Evolutionary conservation across 2,797 vertebrate species (phyloP), one percentile per base, ranked within the genome.

Genomic region (Rallus crepitans): DNA sequence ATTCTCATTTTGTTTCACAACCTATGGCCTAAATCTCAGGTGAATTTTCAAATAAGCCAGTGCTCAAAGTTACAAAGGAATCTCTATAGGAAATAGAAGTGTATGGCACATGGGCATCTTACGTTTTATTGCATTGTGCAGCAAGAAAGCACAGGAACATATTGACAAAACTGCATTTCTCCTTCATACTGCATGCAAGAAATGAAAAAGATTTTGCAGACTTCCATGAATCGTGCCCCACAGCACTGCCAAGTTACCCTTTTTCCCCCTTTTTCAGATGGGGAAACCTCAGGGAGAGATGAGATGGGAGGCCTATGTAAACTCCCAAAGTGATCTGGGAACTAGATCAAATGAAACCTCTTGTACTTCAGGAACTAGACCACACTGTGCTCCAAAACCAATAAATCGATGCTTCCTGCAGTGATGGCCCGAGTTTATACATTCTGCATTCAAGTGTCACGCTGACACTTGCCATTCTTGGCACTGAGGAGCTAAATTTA

Each of bases 1-100:
- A 15, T 59, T 91, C 87, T 93, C 63, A 91, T 91, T 95, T 90
- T 89, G 81, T 93, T 96, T 92, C 92, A 72, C 78, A 93, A 78
- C 64, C 78, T 78, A 15, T 66, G 83, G 86, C 50, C 71, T 85
- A 89, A 93, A 87, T 68, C 71, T 90, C 92, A 52, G 75, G 81
- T 94, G 92, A 82, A 80, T 93, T 96, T 93, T 90, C 86, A 91
- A 89, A 82, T 69, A 78, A 90, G 37, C 15, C 72, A 89, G 69
- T 0, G 0, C 47, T 89, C 1, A 1, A 35, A 84, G 45, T 39
- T 93, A 70, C 71, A 71, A 80, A 84, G 50, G 48, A 84, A 68
- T 16, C 53, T 94, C 45, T 55, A 8, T 0, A 52, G 60, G 35
- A 82, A 79, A 77, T 45, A 90, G 71, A 71, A 76, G 39, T 1